Conservation (phyloP, 1,140 invertebrate species). For the Atta texana region DNA sequence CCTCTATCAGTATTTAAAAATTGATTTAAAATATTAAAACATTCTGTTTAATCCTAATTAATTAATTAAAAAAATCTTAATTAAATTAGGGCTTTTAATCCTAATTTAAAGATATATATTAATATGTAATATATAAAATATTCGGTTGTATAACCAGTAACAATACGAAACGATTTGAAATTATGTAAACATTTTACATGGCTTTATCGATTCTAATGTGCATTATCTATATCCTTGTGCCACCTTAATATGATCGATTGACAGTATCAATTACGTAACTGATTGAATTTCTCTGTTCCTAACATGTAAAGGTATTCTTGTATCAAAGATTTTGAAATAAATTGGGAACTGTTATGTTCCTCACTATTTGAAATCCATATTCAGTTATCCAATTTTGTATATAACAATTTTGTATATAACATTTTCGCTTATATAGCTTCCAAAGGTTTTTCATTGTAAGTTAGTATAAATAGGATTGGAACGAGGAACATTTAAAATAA, state of each 20-base stretch:
- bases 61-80: too few relatives aligned
- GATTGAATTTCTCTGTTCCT: conserved; percentile 17
- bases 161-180: neutral
- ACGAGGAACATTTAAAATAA: neutral
- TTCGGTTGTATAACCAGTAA: neutral
- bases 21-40: neutral
- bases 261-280: conserved; percentile 15
- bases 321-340: neutral
- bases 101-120: neutral
- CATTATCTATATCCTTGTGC: neutral
- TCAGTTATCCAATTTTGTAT: conserved; percentile 18
- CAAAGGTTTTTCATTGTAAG: neutral
- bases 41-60: too few relatives aligned
- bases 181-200: neutral
- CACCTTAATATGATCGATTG: conserved; percentile 6
- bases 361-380: neutral
- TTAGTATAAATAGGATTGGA: neutral
- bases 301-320: neutral
- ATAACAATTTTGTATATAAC: conserved; percentile 1
- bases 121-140: neutral
- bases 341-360: neutral
- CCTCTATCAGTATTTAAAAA: neutral
- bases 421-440: conserved; percentile 5
- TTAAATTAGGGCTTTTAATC: too few relatives aligned
- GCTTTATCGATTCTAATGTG: neutral